Percentiles rank a stretch among this genome's conserved stretches.
Conservation (phyloP, 2,113 vertebrate species). For the Hemicordylus capensis region DNA sequence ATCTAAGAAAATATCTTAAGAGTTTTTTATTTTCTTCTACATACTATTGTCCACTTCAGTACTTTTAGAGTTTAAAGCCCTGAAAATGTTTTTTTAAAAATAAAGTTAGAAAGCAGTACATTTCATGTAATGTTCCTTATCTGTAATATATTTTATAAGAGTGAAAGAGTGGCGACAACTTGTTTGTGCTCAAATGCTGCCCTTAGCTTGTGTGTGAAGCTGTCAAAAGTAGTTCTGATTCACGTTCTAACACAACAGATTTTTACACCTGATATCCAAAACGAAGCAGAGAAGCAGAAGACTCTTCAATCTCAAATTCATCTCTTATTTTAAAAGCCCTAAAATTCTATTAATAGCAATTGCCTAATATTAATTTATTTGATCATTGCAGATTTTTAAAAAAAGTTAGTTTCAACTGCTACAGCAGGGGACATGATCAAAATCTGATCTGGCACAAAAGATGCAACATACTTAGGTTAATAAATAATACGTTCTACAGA, state of each 20-base stretch:
- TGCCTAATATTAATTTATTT: fast-evolving
- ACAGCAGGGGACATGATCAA: background rate
- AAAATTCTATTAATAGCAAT: background rate
- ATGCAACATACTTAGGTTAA: background rate
- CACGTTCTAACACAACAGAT: conserved; percentile 38
- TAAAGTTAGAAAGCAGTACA: background rate
- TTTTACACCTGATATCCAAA: background rate
- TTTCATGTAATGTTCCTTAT: background rate
- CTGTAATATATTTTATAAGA: conserved; percentile 16
- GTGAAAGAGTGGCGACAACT: background rate
- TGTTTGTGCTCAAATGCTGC: conserved; percentile 26
- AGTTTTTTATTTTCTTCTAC: conserved; percentile 26
- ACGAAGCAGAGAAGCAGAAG: background rate
- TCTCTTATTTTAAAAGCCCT: fast-evolving
- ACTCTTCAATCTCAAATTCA: background rate
- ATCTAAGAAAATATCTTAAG: conserved; percentile 40
- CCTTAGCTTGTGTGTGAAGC: background rate
- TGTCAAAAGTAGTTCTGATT: conserved; percentile 31
- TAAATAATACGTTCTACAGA: background rate
- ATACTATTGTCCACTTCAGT: conserved; percentile 25
- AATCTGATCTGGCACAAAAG: background rate
- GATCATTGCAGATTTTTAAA: too few species aligned
- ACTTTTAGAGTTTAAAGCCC: background rate
- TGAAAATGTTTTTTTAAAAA: conserved; percentile 16
- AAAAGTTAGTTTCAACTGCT: background rate